These are phyloP conservation scores for Scaptodrosophila latifasciaeformis DNA, from an alignment of 2,888 invertebrate species.

Conservation along the genomic window DNA sequence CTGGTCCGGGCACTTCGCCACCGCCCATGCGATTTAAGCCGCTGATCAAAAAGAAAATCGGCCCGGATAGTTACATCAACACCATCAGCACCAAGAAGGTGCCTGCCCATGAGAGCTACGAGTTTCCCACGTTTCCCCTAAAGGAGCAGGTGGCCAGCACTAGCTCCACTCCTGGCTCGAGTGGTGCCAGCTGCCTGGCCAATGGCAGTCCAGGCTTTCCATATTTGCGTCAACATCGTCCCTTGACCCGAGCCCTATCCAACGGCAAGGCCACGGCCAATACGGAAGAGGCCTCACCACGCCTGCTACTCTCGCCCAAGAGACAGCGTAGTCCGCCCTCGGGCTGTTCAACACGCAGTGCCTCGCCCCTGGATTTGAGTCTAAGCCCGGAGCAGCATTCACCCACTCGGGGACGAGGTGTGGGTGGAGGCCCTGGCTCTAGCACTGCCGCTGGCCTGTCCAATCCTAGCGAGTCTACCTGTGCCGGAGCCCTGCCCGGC, in stretches of 20 bases:
- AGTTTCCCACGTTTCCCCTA: conserved; percentile 71
- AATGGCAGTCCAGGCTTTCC: conserved; percentile 48
- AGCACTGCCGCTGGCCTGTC: conserved; percentile 14
- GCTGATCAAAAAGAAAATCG: conserved; percentile 81
- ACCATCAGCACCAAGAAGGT: conserved; percentile 76
- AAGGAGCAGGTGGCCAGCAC: conserved; percentile 37
- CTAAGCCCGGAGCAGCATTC: conserved; percentile 61
- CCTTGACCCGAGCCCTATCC: conserved; percentile 81
- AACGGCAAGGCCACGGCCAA: conserved; percentile 75
- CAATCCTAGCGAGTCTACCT: conserved; percentile 16
- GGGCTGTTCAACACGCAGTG: conserved; percentile 74
- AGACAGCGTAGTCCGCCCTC: conserved; percentile 74
- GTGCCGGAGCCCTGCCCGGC: conserved; percentile 72
- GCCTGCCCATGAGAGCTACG: conserved; percentile 73
- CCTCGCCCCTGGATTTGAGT: conserved; percentile 73
- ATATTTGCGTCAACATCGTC: conserved; percentile 78
- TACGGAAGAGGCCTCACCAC: conserved; percentile 50
- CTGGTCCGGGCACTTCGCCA: conserved; percentile 28
- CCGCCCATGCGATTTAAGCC: conserved; percentile 77
- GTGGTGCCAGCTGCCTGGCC: conserved; percentile 5
- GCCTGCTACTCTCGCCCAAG: conserved; percentile 66
- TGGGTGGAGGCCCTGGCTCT: conserved; percentile 49
- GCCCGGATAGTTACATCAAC: conserved; percentile 84
- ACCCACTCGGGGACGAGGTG: conserved; percentile 55
- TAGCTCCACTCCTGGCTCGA: conserved; percentile 6